These are phyloP conservation scores for Euplagia quadripunctaria DNA, from an alignment of 2,888 invertebrate genomes.

Conservation along the genomic window DNA sequence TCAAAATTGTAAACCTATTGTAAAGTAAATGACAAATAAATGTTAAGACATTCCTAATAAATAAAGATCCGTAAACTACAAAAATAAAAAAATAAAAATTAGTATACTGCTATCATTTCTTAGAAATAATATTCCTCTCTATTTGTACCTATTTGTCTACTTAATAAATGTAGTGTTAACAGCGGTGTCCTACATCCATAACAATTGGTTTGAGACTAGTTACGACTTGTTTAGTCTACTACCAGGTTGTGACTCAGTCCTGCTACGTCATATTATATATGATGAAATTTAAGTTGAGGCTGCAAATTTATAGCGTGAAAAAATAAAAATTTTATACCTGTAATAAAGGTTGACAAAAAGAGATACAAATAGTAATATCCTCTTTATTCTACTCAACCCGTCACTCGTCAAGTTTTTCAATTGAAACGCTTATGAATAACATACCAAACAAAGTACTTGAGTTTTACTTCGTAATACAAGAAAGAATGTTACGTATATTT, in stretches of 20 bases:
- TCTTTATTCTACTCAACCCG: background rate
- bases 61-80: too few species aligned
- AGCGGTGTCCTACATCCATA: constrained; percentile 17
- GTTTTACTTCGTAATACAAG: constrained; percentile 33
- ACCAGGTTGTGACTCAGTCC: constrained; percentile 5
- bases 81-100: too few species aligned
- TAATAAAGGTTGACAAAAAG: too few species aligned
- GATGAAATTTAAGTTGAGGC: background rate
- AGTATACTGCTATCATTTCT: too few species aligned
- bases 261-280: constrained; percentile 8
- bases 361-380: background rate
- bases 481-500: constrained; percentile 63
- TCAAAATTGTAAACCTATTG: too few species aligned
- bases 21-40: too few species aligned
- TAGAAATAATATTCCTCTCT: background rate
- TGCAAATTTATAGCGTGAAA: background rate
- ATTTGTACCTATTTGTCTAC: background rate
- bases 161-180: background rate
- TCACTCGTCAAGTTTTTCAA: constrained; percentile 17
- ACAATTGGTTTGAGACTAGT: constrained; percentile 14
- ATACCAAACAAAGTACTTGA: constrained; percentile 20
- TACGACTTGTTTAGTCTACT: constrained; percentile 12
- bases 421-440: constrained; percentile 28
- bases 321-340: too few species aligned
- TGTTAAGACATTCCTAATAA: too few species aligned